Evolutionary conservation across 2,797 vertebrate genomes (phyloP).

Genomic region (Microctenopoma steveboyesi): DNA sequence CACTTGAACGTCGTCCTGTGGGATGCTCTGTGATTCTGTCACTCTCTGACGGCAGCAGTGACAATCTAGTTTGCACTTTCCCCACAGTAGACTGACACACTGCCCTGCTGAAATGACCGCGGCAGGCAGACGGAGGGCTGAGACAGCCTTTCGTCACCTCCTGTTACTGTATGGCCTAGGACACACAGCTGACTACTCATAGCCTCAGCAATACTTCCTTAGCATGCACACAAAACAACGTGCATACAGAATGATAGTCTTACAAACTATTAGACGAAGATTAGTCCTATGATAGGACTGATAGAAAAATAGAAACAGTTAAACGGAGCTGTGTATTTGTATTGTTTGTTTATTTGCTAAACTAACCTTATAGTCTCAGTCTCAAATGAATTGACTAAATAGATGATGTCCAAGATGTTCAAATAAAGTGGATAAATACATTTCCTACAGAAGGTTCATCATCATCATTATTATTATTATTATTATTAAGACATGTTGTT

Average conservation of each 20-base stretch:
- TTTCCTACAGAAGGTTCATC: too few species aligned
- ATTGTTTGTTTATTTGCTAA: too few species aligned
- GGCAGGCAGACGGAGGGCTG: conserved; percentile 62
- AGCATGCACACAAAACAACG: conserved; percentile 5
- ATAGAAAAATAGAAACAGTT: neutral
- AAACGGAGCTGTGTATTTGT: neutral
- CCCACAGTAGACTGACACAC: conserved; percentile 65
- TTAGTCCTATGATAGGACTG: neutral
- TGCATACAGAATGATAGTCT: neutral
- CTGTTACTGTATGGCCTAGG: conserved; percentile 59
- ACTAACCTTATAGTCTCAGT: too few species aligned
- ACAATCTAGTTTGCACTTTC: conserved; percentile 63
- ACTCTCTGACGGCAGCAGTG: conserved; percentile 48
- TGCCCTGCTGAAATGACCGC: conserved; percentile 62
- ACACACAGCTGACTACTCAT: conserved; percentile 61
- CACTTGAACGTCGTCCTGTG: conserved; percentile 41
- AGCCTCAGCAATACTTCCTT: conserved; percentile 26
- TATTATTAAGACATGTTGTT: too few species aligned
- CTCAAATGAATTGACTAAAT: too few species aligned
- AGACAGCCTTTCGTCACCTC: conserved; percentile 76
- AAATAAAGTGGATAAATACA: too few species aligned
- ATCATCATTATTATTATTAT: too few species aligned
- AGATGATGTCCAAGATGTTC: too few species aligned
- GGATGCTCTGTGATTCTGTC: conserved; percentile 42
- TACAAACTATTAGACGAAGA: neutral